Evolutionary conservation across 2,888 invertebrate species (phyloP), one percentile per base, ranked within the genome.

Genomic region (Melikaiella ostensackeni): DNA sequence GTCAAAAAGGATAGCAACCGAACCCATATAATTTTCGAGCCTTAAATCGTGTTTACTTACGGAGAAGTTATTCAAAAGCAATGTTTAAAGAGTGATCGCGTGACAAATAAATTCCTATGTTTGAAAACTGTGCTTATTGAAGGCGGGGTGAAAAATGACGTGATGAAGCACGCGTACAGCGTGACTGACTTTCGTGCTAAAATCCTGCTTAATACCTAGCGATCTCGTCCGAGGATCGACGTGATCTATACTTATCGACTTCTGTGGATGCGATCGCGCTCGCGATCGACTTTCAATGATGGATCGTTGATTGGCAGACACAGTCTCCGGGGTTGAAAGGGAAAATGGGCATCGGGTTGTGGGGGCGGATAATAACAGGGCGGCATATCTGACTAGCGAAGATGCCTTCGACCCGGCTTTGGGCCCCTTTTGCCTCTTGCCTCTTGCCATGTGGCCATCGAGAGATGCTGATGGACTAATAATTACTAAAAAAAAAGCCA

Each of bases 341-440:
- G 87, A 89, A 85, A 91, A 91, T 90, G 86, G 89, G 85, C 85
- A 85, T 81, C 80, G 85, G 85, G 85, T 81, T 83, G 88, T 85
- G 91, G 87, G 89, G 91, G 90, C 88, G 89, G 88, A 90, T 91
- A 91, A 91, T 91, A 88, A 91, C 90, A 91, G 90, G 90, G 91
- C 91, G 90, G 90, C 80, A 82, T 55, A 19, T 78, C 77, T 77
- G 75, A 82, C 83, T 83, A 77, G 84, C 84, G 84, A 87, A 86
- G 86, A 88, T 87, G 86, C 78, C 84, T 82, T 83, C 84, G 82
- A 81, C 80, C 79, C 80, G 81, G 79, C 78, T 75, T 80, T 76
- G 80, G 77, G 80, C 77, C 78, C 76, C 80, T 79, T 74, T 77
- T 76, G 77, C 83, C 83, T 84, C 81, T 77, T 76, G 76, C 88